Evolutionary conservation across 2,113 vertebrate genomes (phyloP), one percentile per base, ranked within the genome.

Genomic region (Indri indri): DNA sequence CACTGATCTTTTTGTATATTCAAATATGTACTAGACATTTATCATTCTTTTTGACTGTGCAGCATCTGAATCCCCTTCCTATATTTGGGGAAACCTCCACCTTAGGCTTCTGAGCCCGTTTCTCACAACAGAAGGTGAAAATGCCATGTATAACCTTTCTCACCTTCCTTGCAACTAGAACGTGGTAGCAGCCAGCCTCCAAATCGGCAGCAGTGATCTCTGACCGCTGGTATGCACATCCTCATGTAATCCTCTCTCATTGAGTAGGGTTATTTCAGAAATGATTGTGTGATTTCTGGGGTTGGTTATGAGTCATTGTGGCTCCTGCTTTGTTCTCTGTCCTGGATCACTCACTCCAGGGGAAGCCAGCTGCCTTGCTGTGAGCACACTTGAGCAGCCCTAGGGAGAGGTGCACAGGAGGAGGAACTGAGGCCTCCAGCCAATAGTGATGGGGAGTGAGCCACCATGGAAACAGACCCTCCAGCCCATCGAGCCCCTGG

Each of bases 51-150:
- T n/a, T 47, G 23, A 82, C 42, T 63, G 13, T 8, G 40, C 8
- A 34, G 63, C 45, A 84, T 30, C 42, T 83, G 59, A 74, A 95
- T 27, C 17, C 2, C 71, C 22, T 70, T 52, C 65, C 71, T 37
- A 5, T 40, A 37, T 76, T 54, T 70, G 40, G 34, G 30, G 27
- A 79, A 83, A 76, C 47, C n/a, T 30, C 42, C 73, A 85, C 23
- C 27, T 88, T 83, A 47, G 50, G 54, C 52, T 73, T 66, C 93
- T 23, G 82, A 93, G 68, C 42, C 71, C 10, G 13, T 47, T 65
- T 84, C 22, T 89, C 40, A n/a, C 3, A 11, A 88, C 45, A 86
- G 77, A 37, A 79, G 40, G 37, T 88, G 57, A 84, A 95, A 74
- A 59, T 73, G 23, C 12, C 59, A 37, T 8, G 34, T 25, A 52